Evolutionary conservation across 2,888 invertebrate species (phyloP).

Genomic region (Petrolisthes manimaculis): DNA sequence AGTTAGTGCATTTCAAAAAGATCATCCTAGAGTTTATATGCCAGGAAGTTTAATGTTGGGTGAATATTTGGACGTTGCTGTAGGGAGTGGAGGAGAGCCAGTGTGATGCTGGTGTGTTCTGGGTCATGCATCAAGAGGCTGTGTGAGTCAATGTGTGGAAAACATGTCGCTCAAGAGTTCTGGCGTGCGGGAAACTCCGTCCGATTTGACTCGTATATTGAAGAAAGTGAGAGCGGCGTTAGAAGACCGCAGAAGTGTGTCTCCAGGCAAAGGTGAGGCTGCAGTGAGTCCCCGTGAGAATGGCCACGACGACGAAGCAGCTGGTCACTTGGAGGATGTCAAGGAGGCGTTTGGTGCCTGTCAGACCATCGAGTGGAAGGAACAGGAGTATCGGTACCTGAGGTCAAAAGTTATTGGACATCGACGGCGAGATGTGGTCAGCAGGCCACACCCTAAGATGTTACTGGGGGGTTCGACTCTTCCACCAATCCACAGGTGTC

Average conservation of each 20-base stretch:
- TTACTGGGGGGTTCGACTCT: not conserved
- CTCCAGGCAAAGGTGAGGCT: not conserved
- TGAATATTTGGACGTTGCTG: too few relatives aligned
- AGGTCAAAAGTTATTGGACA: slow-evolving; percentile 38
- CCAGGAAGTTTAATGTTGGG: too few relatives aligned
- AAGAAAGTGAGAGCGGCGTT: slow-evolving; percentile 24
- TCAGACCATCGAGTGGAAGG: slow-evolving; percentile 56
- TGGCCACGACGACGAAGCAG: slow-evolving; percentile 10
- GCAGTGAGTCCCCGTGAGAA: not conserved
- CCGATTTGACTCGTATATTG: slow-evolving; percentile 17
- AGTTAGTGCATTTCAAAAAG: too few relatives aligned
- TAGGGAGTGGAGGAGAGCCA: not conserved
- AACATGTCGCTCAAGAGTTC: slow-evolving; percentile 16
- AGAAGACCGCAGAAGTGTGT: not conserved
- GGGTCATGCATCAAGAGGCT: too few relatives aligned
- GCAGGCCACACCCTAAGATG: not conserved
- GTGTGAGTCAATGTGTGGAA: too few relatives aligned
- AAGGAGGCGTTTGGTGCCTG: slow-evolving; percentile 51
- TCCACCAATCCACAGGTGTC: slow-evolving; percentile 42
- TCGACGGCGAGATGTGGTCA: slow-evolving; percentile 29
- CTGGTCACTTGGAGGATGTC: slow-evolving; percentile 37
- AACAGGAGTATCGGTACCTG: slow-evolving; percentile 47
- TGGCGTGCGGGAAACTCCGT: slow-evolving; percentile 10
- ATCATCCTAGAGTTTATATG: too few relatives aligned
- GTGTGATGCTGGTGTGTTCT: not conserved